Conservation (phyloP, 2,888 invertebrate genomes). For the Eumacrocentrus americanus region DNA sequence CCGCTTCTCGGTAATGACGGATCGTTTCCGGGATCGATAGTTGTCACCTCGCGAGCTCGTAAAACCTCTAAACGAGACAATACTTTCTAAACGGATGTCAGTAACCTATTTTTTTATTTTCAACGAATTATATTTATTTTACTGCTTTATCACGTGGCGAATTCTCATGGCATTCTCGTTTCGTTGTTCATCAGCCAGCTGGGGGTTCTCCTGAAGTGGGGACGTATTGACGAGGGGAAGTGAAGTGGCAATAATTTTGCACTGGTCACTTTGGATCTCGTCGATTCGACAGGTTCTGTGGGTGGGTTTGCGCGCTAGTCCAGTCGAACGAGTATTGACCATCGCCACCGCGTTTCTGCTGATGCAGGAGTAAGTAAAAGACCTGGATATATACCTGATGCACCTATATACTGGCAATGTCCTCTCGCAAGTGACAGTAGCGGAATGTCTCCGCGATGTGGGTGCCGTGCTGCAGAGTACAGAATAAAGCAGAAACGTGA, state of each 20-base stretch:
- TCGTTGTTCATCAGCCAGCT: not conserved
- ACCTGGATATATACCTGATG: not conserved
- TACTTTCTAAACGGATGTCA: too few species aligned
- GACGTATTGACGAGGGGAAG: too few species aligned
- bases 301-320: not conserved
- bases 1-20: constrained; percentile 14
- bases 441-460: constrained; percentile 4
- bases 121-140: too few species aligned
- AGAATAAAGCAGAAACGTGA: constrained; percentile 53
- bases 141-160: not conserved
- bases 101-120: too few species aligned
- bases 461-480: constrained; percentile 31
- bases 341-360: too few species aligned
- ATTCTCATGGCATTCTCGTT: not conserved
- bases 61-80: not conserved
- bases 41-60: not conserved
- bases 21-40: constrained; percentile 16
- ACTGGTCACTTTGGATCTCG: not conserved
- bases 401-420: constrained; percentile 7
- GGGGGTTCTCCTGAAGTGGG: not conserved
- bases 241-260: not conserved
- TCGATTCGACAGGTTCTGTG: not conserved
- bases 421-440: constrained; percentile 14
- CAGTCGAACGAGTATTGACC: not conserved
- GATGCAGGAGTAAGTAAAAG: too few species aligned